phyloP scores from a whole-genome alignment of 1,140 invertebrate species.

The Sinella curviseta region DNA sequence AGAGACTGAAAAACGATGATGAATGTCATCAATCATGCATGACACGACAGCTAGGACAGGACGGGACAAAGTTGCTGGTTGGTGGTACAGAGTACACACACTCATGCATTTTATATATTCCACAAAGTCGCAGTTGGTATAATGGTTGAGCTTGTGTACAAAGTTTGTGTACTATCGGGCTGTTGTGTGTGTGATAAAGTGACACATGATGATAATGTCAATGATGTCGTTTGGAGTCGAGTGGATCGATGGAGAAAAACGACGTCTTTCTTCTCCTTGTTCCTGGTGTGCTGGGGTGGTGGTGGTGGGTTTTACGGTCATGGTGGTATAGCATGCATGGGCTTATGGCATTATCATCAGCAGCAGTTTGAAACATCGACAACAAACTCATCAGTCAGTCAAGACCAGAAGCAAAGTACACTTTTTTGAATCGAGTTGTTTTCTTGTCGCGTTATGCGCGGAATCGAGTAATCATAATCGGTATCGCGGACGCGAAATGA shows the following conservation, averaged over 20 bases:
- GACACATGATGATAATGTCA: neutral
- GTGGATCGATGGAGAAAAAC: neutral
- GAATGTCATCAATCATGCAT: slow-evolving; percentile 25
- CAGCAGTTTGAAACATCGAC: no score
- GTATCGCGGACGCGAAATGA: no score
- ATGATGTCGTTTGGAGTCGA: neutral
- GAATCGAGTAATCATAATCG: no score
- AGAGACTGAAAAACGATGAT: neutral
- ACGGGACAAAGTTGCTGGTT: neutral
- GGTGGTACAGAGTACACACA: neutral
- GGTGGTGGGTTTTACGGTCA: no score
- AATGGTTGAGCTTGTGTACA: neutral
- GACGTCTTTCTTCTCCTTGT: neutral
- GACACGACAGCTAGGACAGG: slow-evolving; percentile 8
- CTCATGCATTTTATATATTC: neutral
- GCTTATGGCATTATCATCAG: no score
- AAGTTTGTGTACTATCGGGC: neutral
- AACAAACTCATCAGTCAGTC: no score
- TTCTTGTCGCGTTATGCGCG: no score
- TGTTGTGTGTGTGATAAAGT: neutral
- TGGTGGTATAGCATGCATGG: no score
- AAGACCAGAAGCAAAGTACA: no score
- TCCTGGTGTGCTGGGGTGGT: no score
- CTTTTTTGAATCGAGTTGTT: no score
- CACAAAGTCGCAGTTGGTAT: neutral